Percentiles rank a stretch among this genome's conserved stretches.
Evolutionary conservation across 2,888 invertebrate species (phyloP).

Genomic region (Syrphus vitripennis): DNA sequence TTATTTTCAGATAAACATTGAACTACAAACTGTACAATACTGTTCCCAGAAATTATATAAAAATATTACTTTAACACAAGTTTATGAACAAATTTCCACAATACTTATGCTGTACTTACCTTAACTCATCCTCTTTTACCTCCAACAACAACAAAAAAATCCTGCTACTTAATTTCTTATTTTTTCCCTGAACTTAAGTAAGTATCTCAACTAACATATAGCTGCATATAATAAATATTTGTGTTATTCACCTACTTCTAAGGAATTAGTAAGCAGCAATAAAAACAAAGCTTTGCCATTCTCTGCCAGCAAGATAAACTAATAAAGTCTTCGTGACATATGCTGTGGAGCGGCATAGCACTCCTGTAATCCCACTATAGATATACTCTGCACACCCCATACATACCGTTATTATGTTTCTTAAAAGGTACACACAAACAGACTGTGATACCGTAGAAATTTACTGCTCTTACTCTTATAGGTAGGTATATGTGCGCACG

Average conservation of each 20-base stretch:
- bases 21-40: no score
- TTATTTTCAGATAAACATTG: no score
- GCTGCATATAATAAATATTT: neutral
- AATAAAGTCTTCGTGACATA: conserved; percentile 61
- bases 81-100: no score
- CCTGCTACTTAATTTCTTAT: neutral
- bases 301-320: conserved; percentile 39
- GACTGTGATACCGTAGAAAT: conserved; percentile 16
- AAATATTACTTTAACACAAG: no score
- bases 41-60: no score
- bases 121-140: no score
- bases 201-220: neutral
- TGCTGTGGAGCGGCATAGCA: conserved; percentile 29
- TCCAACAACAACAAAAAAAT: neutral
- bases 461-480: conserved; percentile 49
- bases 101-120: no score
- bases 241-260: conserved; percentile 22
- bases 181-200: neutral
- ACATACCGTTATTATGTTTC: neutral
- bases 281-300: conserved; percentile 8
- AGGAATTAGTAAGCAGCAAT: conserved; percentile 10
- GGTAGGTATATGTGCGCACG: conserved; percentile 30
- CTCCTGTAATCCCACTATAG: conserved; percentile 22
- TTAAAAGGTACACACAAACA: neutral
- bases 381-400: neutral